Base-by-base conservation (phyloP, 1,140 invertebrate genomes). In the Panulirus ornatus region DNA sequence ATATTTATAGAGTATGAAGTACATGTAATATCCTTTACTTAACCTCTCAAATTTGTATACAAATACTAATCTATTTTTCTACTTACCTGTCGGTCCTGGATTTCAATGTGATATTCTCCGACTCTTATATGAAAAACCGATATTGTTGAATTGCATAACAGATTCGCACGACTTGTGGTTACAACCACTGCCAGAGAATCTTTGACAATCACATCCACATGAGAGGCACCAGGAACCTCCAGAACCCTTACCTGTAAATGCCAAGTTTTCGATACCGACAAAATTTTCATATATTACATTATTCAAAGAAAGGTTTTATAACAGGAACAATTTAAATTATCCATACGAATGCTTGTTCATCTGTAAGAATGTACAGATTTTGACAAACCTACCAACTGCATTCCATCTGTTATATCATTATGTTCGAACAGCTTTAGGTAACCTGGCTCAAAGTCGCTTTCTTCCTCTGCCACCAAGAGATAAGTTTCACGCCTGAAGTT, bases 401-500 rank as follows among this genome's bases (percentile, higher is more conserved):
- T 81, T 38, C 34, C 8, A 22, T 54, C 34, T 16, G 36, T 16
- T 0, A 34, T 1, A 6, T 34, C 19, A 27, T 81, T 34, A 36
- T 81, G 58, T 2, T 36, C 11, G 47, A 58, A 81, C 14, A 81
- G 27, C 27, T 19, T 54, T 5, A 81, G 51, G 44, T 36, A 16
- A 38, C 47, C 78, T 5, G 78, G 30, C 47, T 81, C 78, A 2
- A 38, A 58, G 38, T 81, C 47, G 27, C 47, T 81, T 8, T 34
- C 47, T 44, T 81, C 78, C 78, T 81, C 47, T 0, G 44, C 78
- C 51, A 81, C 78, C 47, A 81, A 6, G 30, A 81, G 8, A 1
- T 22, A 34, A 14, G 51, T 54, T 5, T 5, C 8, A 19, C 42
- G 30, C 0, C 16, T 9, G 19, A 36, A 51, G 16, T 3, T 81